phyloP scores from a whole-genome alignment of 2,888 invertebrate species.

The Hirudinaria manillensis region DNA sequence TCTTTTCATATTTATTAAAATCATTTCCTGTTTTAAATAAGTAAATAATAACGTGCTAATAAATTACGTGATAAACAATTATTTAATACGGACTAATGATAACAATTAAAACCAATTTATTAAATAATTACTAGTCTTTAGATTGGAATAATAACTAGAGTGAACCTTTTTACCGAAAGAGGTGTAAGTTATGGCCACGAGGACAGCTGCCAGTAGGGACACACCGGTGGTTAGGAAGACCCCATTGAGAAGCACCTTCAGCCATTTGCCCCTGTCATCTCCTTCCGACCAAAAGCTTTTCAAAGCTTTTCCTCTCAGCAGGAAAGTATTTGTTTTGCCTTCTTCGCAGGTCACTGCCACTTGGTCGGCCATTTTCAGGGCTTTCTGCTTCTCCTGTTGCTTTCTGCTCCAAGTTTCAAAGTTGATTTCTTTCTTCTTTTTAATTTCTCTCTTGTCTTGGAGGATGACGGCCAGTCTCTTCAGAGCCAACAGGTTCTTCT shows the following conservation, averaged over 20 bases:
- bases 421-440: neutral
- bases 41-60: too few relatives aligned
- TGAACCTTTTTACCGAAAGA: too few relatives aligned
- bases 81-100: too few relatives aligned
- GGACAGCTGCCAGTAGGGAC: neutral
- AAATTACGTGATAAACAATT: too few relatives aligned
- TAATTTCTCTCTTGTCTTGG: neutral
- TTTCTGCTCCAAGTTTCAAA: neutral
- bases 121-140: neutral
- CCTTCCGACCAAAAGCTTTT: neutral
- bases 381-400: neutral
- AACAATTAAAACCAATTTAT: too few relatives aligned
- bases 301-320: neutral
- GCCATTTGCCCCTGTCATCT: neutral
- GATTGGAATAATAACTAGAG: neutral
- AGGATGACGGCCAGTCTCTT: neutral
- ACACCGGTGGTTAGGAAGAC: neutral
- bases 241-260: neutral
- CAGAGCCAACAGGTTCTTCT: neutral
- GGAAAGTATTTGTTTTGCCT: neutral
- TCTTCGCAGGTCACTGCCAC: neutral
- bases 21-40: too few relatives aligned
- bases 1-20: too few relatives aligned
- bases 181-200: neutral
- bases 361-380: neutral